Percentiles rank a stretch among this genome's conserved stretches.
phyloP scores from a whole-genome alignment of 2,888 invertebrate species.

The Siphonodentalium dalli region DNA sequence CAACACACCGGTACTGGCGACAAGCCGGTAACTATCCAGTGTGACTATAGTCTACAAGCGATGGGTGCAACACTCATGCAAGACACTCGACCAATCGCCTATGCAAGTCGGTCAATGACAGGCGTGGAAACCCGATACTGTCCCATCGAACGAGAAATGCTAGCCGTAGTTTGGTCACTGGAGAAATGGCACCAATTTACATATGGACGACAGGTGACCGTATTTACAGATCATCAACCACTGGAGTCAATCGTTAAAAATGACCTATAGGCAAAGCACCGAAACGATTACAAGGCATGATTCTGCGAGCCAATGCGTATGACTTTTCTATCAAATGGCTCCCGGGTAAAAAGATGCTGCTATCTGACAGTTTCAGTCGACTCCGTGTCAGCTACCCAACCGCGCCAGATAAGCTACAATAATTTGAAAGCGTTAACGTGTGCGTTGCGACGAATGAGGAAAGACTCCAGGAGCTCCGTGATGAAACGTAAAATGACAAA shows the following conservation, averaged over 20 bases:
- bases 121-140: conserved; percentile 9
- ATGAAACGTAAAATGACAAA: too few relatives aligned
- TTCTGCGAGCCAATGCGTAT: conserved; percentile 5
- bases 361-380: too few relatives aligned
- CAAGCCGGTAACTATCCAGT: background rate
- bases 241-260: conserved; percentile 14
- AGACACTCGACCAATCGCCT: conserved; percentile 10
- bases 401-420: too few relatives aligned
- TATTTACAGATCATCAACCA: conserved; percentile 3
- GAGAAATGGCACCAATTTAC: conserved; percentile 7
- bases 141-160: conserved; percentile 8
- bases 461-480: too few relatives aligned
- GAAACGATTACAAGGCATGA: conserved; percentile 14
- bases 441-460: too few relatives aligned
- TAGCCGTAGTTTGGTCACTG: conserved; percentile 1
- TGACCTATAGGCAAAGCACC: conserved; percentile 9
- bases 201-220: conserved; percentile 1
- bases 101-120: conserved; percentile 9
- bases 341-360: too few relatives aligned
- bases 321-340: too few relatives aligned
- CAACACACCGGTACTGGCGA: conserved; percentile 13
- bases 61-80: conserved; percentile 13
- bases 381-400: too few relatives aligned
- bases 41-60: conserved; percentile 3
- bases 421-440: too few relatives aligned